These are phyloP conservation scores for Hiodon alosoides DNA, from an alignment of 2,113 vertebrate species.

Conservation along the genomic window DNA sequence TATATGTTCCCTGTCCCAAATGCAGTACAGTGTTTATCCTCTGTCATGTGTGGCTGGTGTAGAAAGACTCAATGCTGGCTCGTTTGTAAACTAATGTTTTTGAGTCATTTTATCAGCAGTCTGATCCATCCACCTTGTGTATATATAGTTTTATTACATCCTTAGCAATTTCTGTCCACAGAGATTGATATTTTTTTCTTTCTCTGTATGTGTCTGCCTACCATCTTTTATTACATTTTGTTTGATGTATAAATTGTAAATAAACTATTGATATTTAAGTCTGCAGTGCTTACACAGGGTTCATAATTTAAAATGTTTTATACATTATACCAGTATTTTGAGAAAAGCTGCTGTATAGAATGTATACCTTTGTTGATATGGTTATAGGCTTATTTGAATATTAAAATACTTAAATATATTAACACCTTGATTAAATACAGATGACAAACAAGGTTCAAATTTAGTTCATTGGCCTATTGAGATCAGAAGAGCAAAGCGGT, in stretches of 20 bases:
- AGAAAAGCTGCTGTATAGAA: no score
- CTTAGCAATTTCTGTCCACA: background rate
- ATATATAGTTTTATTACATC: background rate
- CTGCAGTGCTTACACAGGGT: background rate
- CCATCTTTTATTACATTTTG: constrained; percentile 25
- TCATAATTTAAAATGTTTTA: background rate
- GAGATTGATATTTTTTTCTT: background rate
- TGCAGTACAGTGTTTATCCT: background rate
- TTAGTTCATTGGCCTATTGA: no score
- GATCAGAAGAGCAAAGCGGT: no score
- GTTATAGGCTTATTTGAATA: no score
- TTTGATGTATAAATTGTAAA: constrained; percentile 60
- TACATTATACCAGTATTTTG: no score
- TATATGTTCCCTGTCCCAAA: constrained; percentile 9
- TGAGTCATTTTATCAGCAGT: background rate
- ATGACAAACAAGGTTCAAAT: no score
- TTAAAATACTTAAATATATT: no score
- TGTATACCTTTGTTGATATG: no score
- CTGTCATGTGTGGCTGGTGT: background rate
- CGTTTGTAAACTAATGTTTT: no score
- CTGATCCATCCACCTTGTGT: background rate
- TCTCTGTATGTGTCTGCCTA: constrained; percentile 30
- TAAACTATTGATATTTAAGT: constrained; percentile 50
- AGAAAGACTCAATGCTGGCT: background rate
- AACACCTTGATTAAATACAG: no score